A percentile compares a stretch with the other conserved stretches of the same genome.
Evolutionary conservation across 2,113 vertebrate genomes (phyloP).

Genomic region (Saccopteryx leptura): DNA sequence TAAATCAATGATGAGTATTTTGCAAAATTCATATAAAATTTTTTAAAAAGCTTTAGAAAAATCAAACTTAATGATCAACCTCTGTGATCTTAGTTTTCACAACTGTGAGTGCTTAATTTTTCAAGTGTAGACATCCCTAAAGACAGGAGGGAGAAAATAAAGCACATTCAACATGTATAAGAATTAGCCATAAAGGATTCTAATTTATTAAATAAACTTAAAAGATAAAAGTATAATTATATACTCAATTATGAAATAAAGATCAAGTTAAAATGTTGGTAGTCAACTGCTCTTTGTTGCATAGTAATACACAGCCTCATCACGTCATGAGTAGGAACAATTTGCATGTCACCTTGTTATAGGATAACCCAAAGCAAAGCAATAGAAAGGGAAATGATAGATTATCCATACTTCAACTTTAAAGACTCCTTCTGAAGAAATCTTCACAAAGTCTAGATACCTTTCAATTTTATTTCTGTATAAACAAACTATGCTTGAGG

Average conservation of each 20-base stretch:
- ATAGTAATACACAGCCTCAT: neutral
- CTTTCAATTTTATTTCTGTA: slow-evolving; percentile 46
- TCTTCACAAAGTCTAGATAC: slow-evolving; percentile 49
- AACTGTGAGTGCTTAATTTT: neutral
- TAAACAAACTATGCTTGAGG: slow-evolving; percentile 68
- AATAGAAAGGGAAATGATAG: slow-evolving; percentile 50
- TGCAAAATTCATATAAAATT: neutral
- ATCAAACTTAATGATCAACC: neutral
- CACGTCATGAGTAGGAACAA: neutral
- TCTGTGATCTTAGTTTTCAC: neutral
- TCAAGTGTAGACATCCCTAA: neutral
- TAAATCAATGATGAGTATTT: neutral
- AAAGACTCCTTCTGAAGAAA: slow-evolving; percentile 40
- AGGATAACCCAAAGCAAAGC: neutral
- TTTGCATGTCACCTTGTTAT: neutral
- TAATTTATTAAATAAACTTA: slow-evolving; percentile 31
- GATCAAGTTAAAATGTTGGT: neutral
- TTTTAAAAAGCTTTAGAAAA: neutral
- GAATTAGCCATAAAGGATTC: neutral
- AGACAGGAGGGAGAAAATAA: neutral
- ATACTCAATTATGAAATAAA: neutral
- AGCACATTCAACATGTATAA: neutral
- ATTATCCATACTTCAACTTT: slow-evolving; percentile 33
- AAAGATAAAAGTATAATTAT: slow-evolving; percentile 47
- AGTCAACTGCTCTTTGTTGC: neutral